Percentiles rank a stretch among this genome's conserved stretches.
phyloP scores from a whole-genome alignment of 2,113 vertebrate genomes.

The Rafetus swinhoei region DNA sequence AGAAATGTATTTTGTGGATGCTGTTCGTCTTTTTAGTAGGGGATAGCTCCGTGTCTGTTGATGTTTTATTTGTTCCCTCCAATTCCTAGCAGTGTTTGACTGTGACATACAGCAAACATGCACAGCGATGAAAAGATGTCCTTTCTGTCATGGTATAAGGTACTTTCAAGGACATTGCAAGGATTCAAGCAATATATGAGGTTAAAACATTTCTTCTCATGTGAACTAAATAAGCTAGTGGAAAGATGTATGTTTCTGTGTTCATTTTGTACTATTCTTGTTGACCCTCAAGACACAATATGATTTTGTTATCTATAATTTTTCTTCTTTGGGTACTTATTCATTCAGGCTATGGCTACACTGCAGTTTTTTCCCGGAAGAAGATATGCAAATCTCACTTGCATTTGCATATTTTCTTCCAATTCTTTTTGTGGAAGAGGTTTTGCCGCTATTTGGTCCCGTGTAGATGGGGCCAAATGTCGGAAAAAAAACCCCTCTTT shows the following conservation, averaged over 20 bases:
- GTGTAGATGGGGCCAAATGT: no score
- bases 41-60: neutral
- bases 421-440: no score
- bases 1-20: neutral
- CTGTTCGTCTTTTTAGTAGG: neutral
- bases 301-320: neutral
- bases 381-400: no score
- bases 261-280: neutral
- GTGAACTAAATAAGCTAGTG: neutral
- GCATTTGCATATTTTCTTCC: no score
- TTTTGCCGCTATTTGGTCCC: no score
- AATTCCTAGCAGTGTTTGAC: constrained; percentile 17
- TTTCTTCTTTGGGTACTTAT: neutral
- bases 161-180: constrained; percentile 43
- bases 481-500: no score
- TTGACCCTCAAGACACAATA: neutral
- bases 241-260: neutral
- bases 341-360: neutral
- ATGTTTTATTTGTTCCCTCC: neutral
- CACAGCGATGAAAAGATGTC: constrained; percentile 9
- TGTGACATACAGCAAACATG: neutral
- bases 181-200: neutral
- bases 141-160: neutral
- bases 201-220: neutral
- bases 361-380: no score